A percentile compares a stretch with the other conserved stretches of the same genome.
Conservation (phyloP, 2,888 invertebrate species). For the Philaethria dido region DNA sequence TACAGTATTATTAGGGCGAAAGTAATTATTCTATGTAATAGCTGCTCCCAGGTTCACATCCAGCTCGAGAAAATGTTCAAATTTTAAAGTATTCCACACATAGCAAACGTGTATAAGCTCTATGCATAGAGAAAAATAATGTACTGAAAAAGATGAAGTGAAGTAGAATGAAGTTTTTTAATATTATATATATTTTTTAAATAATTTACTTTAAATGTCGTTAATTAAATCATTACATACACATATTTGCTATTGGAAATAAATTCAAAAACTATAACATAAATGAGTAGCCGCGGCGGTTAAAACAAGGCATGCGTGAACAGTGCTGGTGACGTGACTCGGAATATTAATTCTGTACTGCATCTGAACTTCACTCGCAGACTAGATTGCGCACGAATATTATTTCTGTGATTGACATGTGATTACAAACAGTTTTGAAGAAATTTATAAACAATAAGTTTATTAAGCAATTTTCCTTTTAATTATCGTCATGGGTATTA, state of each 20-base stretch:
- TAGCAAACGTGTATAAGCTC: too few relatives aligned
- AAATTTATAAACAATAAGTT: not conserved
- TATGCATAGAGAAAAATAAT: too few relatives aligned
- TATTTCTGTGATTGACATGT: conserved; percentile 48
- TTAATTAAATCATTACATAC: not conserved
- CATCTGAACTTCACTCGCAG: conserved; percentile 63
- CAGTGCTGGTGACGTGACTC: conserved; percentile 60
- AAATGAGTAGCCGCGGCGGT: conserved; percentile 52
- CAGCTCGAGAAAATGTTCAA: too few relatives aligned
- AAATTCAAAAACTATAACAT: conserved; percentile 1
- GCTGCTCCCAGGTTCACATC: too few relatives aligned
- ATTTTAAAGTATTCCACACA: too few relatives aligned
- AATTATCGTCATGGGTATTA: too few relatives aligned
- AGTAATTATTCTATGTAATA: too few relatives aligned
- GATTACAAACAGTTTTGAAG: not conserved
- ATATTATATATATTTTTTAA: too few relatives aligned
- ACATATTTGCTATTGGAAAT: not conserved
- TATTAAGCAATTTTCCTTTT: not conserved
- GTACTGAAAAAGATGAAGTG: too few relatives aligned
- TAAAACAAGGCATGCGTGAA: conserved; percentile 73
- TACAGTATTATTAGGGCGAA: too few relatives aligned
- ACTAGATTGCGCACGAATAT: conserved; percentile 52
- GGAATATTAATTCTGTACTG: conserved; percentile 71
- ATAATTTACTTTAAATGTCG: not conserved
- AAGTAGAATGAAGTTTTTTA: not conserved